phyloP scores from a whole-genome alignment of 2,113 vertebrate species.

The Romanogobio albipinnatus region DNA sequence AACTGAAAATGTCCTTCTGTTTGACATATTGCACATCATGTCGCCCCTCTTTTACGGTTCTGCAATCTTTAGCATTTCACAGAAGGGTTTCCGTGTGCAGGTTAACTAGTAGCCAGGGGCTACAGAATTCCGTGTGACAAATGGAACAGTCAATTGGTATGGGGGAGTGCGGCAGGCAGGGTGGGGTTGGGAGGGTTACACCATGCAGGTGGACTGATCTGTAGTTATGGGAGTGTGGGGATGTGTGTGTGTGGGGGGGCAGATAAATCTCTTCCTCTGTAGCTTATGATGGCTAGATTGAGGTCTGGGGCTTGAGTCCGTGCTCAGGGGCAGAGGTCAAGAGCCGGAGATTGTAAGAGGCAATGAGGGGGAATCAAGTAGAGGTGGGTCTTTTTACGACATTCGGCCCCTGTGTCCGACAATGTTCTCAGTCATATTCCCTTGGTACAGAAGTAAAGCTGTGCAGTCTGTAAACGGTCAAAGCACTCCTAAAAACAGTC shows the following conservation, averaged over 20 bases:
- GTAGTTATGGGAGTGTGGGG: neutral
- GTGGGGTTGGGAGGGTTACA: conserved; percentile 37
- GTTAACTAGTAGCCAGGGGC: conserved; percentile 78
- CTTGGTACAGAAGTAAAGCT: too few species aligned
- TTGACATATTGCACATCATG: conserved; percentile 78
- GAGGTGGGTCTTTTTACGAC: conserved; percentile 14
- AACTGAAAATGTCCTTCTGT: conserved; percentile 76
- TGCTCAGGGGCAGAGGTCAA: conserved; percentile 50
- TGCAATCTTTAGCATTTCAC: conserved; percentile 75
- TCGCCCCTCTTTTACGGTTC: conserved; percentile 69
- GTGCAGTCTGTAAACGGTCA: too few species aligned
- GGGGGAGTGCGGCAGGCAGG: conserved; percentile 15
- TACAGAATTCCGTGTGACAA: conserved; percentile 63
- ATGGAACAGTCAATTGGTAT: conserved; percentile 62
- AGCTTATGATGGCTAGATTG: conserved; percentile 42
- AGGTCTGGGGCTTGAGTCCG: conserved; percentile 31
- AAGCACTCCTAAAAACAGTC: neutral
- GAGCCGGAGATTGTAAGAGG: conserved; percentile 36
- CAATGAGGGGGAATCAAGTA: conserved; percentile 42
- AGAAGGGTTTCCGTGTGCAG: conserved; percentile 72
- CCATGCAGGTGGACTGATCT: conserved; percentile 46
- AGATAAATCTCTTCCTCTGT: conserved; percentile 56
- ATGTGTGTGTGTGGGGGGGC: neutral
- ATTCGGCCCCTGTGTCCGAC: neutral
- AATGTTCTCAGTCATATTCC: neutral